These are phyloP conservation scores for Gisinianus flammeolus DNA, from an alignment of 2,888 invertebrate genomes.

Conservation along the genomic window DNA sequence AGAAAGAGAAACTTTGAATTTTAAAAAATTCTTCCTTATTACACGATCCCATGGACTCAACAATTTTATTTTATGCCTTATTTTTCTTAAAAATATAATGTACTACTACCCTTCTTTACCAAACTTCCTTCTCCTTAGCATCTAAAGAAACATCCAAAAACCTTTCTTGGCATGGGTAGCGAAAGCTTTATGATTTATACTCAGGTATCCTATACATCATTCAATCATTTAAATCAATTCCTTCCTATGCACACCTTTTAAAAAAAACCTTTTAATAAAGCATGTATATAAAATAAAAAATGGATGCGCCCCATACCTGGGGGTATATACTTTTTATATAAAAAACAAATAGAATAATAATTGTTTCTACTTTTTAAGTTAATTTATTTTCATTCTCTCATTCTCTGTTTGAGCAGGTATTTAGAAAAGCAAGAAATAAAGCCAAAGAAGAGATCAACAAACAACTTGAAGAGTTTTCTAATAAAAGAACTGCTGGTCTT, in stretches of 20 bases:
- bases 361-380: background rate
- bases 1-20: conserved; percentile 12
- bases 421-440: conserved; percentile 83
- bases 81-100: no score
- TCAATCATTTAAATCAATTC: background rate
- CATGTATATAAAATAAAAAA: background rate
- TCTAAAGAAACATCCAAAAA: conserved; percentile 2
- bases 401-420: conserved; percentile 66
- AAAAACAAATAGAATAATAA: no score
- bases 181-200: conserved; percentile 4
- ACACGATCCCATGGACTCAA: no score
- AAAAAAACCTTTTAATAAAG: background rate
- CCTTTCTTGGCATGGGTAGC: background rate
- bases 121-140: background rate
- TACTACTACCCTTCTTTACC: background rate
- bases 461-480: conserved; percentile 82
- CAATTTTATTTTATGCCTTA: background rate
- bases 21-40: background rate
- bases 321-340: no score
- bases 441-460: conserved; percentile 82
- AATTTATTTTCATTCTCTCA: background rate
- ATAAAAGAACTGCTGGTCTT: conserved; percentile 86
- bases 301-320: no score
- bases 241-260: background rate
- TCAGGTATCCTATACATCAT: background rate